A percentile compares a stretch with the other conserved stretches of the same genome.
phyloP scores from a whole-genome alignment of 37 sponge, comb jelly and placozoan genomes.

The Hexactinellida sp. region DNA sequence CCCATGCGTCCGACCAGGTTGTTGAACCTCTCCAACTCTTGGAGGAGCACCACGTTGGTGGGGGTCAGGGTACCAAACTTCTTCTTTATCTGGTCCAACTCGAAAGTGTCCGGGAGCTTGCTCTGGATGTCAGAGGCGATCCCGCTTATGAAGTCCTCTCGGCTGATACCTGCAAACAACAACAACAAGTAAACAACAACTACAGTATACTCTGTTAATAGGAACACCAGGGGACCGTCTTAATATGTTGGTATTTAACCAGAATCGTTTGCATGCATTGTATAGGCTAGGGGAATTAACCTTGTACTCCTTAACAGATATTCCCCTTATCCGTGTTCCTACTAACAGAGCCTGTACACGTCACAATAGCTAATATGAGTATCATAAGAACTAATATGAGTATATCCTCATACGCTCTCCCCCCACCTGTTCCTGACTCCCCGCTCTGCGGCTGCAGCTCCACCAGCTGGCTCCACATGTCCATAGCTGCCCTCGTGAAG shows the following conservation, averaged over 20 bases:
- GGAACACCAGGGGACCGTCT: too few relatives aligned
- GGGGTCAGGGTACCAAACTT: slow-evolving; percentile 79
- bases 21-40: slow-evolving; percentile 95
- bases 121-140: slow-evolving; percentile 88
- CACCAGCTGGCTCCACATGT: slow-evolving; percentile 84
- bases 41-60: slow-evolving; percentile 87
- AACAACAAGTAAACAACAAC: too few relatives aligned
- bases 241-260: too few relatives aligned
- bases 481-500: slow-evolving; percentile 81
- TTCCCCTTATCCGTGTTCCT: too few relatives aligned
- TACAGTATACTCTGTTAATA: too few relatives aligned
- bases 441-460: slow-evolving; percentile 98
- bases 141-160: slow-evolving; percentile 86
- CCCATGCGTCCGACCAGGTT: slow-evolving; percentile 80
- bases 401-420: too few relatives aligned
- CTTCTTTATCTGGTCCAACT: slow-evolving; percentile 75
- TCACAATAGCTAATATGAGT: too few relatives aligned
- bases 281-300: too few relatives aligned
- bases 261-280: too few relatives aligned
- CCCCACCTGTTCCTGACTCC: slow-evolving; percentile 32
- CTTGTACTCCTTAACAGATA: too few relatives aligned
- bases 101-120: slow-evolving; percentile 73
- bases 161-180: slow-evolving; percentile 52
- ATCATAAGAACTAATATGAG: too few relatives aligned
- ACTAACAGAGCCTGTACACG: too few relatives aligned